Conservation (phyloP, 1,140 invertebrate genomes). For the Drosophila saltans region DNA sequence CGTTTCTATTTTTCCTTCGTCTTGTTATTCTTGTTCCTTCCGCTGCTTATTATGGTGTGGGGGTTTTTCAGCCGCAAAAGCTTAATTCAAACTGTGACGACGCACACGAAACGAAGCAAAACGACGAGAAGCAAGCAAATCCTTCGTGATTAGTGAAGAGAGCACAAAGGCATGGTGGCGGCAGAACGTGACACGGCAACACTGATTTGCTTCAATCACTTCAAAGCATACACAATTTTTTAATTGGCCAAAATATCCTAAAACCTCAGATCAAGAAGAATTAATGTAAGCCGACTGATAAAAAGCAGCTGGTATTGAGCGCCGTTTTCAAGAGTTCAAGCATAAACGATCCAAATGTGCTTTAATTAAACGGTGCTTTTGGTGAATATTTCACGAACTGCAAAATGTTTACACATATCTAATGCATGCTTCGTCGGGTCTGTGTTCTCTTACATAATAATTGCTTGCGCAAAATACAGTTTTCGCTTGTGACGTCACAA, state of each 20-base stretch:
- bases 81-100: slow-evolving; percentile 68
- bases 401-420: slow-evolving; percentile 7
- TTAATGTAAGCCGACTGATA: too few relatives aligned
- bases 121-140: slow-evolving; percentile 8
- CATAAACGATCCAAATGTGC: neutral
- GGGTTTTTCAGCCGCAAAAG: slow-evolving; percentile 62
- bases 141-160: slow-evolving; percentile 11
- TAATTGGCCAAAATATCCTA: too few relatives aligned
- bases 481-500: slow-evolving; percentile 47
- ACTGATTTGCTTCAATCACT: neutral
- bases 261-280: too few relatives aligned
- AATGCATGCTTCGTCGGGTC: slow-evolving; percentile 7
- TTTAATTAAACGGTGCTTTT: neutral
- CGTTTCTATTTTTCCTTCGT: slow-evolving; percentile 17
- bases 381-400: too few relatives aligned
- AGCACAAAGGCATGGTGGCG: too few relatives aligned
- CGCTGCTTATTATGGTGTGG: slow-evolving; percentile 38
- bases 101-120: slow-evolving; percentile 13
- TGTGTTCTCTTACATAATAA: slow-evolving; percentile 57
- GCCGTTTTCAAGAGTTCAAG: neutral
- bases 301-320: neutral
- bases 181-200: neutral
- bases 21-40: slow-evolving; percentile 39
- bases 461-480: slow-evolving; percentile 23
- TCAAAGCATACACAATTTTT: too few relatives aligned